These are phyloP conservation scores for Oostethus manadensis DNA, from an alignment of 2,113 vertebrate species.

Conservation along the genomic window DNA sequence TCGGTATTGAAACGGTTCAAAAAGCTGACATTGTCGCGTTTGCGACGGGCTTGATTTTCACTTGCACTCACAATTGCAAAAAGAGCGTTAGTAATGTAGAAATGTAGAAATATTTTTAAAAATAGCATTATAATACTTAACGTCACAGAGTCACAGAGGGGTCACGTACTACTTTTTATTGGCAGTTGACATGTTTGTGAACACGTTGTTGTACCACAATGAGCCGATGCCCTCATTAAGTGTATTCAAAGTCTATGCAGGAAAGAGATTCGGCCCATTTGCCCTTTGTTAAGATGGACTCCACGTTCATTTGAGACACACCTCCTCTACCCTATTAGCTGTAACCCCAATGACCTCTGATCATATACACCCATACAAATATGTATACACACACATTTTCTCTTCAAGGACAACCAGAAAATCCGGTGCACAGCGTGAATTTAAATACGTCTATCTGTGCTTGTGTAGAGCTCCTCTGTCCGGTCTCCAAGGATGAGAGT, in stretches of 20 bases:
- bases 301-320: conserved; percentile 13
- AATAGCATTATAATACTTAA: no score
- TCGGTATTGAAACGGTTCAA: no score
- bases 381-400: conserved; percentile 2
- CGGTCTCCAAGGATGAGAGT: conserved; percentile 12
- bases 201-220: conserved; percentile 1
- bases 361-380: conserved; percentile 9
- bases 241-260: conserved; percentile 9
- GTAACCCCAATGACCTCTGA: conserved; percentile 21
- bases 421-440: conserved; percentile 17
- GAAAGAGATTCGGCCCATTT: conserved; percentile 12
- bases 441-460: conserved; percentile 17
- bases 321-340: conserved; percentile 31
- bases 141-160: no score
- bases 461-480: conserved; percentile 8
- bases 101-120: no score
- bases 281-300: conserved; percentile 12
- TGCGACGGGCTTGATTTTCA: no score
- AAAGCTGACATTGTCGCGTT: no score
- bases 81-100: no score
- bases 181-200: neutral
- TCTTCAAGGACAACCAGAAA: conserved; percentile 28
- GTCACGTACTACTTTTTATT: neutral
- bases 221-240: conserved; percentile 13
- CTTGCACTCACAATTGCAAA: no score